Conservation (phyloP, 2,888 invertebrate genomes). For the Apantesis nais region DNA sequence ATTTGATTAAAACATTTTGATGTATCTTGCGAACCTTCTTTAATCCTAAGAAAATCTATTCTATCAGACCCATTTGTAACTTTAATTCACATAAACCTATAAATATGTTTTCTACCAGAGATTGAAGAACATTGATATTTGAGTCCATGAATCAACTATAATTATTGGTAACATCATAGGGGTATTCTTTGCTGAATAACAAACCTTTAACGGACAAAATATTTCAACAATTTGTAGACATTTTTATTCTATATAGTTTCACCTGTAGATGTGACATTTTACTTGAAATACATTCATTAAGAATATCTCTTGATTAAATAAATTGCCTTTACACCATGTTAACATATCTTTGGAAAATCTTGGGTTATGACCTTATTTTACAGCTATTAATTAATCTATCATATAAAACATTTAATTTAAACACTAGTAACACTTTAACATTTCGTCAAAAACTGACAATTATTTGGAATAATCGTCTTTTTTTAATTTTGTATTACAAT, state of each 20-base stretch:
- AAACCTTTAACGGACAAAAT: neutral
- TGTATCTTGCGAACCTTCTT: conserved; percentile 18
- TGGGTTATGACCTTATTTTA: conserved; percentile 38
- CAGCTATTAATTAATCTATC: conserved; percentile 38
- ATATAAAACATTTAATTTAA: conserved; percentile 53
- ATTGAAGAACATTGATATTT: conserved; percentile 17
- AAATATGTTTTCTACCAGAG: conserved; percentile 29
- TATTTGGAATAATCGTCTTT: conserved; percentile 50
- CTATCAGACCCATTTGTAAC: conserved; percentile 45
- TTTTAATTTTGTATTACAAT: conserved; percentile 23
- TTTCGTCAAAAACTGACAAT: conserved; percentile 46
- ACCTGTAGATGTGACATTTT: conserved; percentile 15
- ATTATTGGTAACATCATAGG: neutral
- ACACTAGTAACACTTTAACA: conserved; percentile 46
- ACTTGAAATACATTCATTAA: conserved; percentile 24
- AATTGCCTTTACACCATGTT: conserved; percentile 30
- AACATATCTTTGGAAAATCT: conserved; percentile 49
- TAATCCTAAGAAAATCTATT: conserved; percentile 34
- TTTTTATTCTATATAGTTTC: conserved; percentile 4
- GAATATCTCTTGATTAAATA: conserved; percentile 28
- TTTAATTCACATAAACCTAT: conserved; percentile 24
- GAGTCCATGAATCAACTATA: neutral
- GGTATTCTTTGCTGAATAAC: neutral
- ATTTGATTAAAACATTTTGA: neutral
- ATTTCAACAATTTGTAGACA: neutral